These are phyloP conservation scores for Dicentrarchus labrax DNA, from an alignment of 2,113 vertebrate species.

Conservation along the genomic window DNA sequence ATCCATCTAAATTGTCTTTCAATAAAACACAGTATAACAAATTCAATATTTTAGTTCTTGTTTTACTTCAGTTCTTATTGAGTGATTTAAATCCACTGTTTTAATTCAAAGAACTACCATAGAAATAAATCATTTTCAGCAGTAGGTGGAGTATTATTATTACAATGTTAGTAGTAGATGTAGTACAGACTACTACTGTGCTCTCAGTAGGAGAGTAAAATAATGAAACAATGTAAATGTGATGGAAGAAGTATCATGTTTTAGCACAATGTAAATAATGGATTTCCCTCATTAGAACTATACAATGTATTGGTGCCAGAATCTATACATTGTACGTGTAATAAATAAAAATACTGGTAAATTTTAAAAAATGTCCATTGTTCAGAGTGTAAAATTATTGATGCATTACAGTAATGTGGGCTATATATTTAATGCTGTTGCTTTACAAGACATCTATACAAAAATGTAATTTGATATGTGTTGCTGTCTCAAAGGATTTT, in stretches of 20 bases:
- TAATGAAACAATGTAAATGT: not conserved
- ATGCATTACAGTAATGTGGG: not conserved
- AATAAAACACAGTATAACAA: not conserved
- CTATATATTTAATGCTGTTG: not conserved
- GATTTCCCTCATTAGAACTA: not conserved
- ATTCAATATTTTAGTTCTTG: not conserved
- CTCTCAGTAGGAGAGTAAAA: not conserved
- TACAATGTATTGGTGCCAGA: no score
- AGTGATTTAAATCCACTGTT: not conserved
- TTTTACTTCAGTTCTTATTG: not conserved
- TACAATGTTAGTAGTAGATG: no score
- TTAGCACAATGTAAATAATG: not conserved
- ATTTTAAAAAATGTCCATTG: no score
- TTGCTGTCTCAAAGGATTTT: not conserved
- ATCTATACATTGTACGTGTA: not conserved
- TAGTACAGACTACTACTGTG: not conserved
- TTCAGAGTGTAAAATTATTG: no score
- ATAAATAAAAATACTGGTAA: not conserved
- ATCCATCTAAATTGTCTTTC: not conserved
- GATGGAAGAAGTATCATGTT: not conserved
- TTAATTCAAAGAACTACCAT: not conserved
- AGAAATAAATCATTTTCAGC: no score
- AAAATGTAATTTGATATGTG: not conserved
- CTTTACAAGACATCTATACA: not conserved
- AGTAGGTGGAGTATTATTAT: no score